phyloP scores from a whole-genome alignment of 2,113 vertebrate species.

The Macrotis lagotis region DNA sequence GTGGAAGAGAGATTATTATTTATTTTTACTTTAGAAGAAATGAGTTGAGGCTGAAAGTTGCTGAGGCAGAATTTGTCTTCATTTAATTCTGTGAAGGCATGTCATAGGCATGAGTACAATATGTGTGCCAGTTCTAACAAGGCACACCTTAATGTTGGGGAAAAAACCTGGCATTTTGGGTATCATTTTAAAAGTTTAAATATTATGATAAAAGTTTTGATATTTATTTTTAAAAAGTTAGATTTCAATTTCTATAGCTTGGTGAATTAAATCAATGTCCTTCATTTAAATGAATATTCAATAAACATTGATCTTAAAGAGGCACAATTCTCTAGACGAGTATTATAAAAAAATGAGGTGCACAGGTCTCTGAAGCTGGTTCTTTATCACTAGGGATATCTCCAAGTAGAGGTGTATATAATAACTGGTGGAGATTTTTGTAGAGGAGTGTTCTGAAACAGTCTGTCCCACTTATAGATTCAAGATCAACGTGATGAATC shows the following conservation, averaged over 20 bases:
- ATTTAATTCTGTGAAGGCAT: neutral
- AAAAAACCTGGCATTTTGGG: neutral
- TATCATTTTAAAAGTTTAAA: neutral
- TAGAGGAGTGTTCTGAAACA: neutral
- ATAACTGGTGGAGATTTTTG: neutral
- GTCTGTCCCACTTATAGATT: neutral
- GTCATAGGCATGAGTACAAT: neutral
- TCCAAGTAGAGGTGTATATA: neutral
- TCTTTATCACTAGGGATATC: neutral
- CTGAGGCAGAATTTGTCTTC: neutral
- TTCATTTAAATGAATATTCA: neutral
- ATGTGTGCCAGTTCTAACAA: neutral
- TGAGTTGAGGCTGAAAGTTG: neutral
- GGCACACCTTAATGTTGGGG: neutral
- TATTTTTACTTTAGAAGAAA: neutral
- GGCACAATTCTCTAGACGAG: neutral
- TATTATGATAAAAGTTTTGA: neutral
- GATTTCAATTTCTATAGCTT: neutral
- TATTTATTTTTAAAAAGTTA: neutral
- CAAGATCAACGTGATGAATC: neutral
- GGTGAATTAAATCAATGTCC: neutral
- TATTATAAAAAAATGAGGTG: neutral
- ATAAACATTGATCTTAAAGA: neutral
- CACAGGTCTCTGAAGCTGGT: neutral
- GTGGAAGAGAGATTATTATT: neutral